Conservation (phyloP, 2,113 vertebrate genomes). For the Sciurus niger region DNA sequence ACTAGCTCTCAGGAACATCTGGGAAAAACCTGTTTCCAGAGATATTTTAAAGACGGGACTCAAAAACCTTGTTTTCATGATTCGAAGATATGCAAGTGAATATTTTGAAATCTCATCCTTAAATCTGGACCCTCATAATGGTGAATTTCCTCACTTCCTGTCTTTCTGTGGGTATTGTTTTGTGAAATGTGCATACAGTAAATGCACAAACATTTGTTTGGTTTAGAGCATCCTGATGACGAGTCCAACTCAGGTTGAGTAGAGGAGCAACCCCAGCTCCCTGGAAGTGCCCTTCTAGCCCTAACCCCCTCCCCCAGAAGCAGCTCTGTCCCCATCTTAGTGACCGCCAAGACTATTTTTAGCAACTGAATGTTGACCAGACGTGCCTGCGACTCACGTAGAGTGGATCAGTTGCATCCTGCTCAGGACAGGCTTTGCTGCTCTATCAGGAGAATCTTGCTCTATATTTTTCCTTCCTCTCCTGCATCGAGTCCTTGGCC, state of each 20-base stretch:
- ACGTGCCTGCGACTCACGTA: neutral
- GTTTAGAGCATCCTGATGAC: neutral
- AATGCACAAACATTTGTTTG: fast-evolving
- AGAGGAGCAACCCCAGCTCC: neutral
- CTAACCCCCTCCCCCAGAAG: neutral
- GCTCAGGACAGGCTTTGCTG: neutral
- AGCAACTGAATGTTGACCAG: neutral
- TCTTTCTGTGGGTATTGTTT: fast-evolving
- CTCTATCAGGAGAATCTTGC: neutral
- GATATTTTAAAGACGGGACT: neutral
- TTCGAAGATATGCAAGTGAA: neutral
- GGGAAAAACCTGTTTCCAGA: neutral
- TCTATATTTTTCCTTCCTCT: neutral
- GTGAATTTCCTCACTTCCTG: neutral
- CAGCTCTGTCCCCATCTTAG: neutral
- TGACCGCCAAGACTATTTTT: neutral
- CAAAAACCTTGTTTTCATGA: neutral
- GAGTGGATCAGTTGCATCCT: neutral
- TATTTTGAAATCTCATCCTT: neutral
- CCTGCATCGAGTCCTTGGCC: neutral
- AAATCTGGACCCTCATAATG: neutral
- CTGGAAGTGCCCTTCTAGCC: neutral
- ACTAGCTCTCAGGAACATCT: neutral
- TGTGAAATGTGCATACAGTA: neutral
- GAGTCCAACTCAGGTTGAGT: fast-evolving